Evolutionary conservation across 1,140 invertebrate species (phyloP).

Genomic region (Drosophila orena): DNA sequence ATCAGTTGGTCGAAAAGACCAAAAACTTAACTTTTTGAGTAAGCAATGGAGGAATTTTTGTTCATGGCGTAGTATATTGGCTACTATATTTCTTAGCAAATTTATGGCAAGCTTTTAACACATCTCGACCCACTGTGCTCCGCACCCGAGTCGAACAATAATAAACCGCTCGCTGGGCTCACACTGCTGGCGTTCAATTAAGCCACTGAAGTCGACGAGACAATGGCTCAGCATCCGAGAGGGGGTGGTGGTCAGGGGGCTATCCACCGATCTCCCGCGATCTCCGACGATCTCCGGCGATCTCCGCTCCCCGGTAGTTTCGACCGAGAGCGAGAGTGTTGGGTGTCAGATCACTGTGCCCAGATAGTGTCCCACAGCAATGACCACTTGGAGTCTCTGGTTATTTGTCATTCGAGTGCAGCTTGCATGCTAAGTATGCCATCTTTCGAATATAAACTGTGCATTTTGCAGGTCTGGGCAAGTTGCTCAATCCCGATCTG

Average conservation of each 20-base stretch:
- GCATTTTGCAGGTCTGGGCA: slow-evolving; percentile 88
- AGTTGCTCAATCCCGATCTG: slow-evolving; percentile 91
- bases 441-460: background rate
- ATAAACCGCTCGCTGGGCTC: slow-evolving; percentile 45
- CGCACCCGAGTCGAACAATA: slow-evolving; percentile 23
- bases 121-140: slow-evolving; percentile 23
- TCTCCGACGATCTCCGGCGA: background rate
- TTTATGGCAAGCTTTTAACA: background rate
- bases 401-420: slow-evolving; percentile 40
- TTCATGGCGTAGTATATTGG: no score
- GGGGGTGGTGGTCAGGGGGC: slow-evolving; percentile 2
- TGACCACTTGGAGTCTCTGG: slow-evolving; percentile 11
- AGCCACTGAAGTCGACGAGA: slow-evolving; percentile 53
- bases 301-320: slow-evolving; percentile 12
- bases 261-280: background rate
- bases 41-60: no score
- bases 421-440: slow-evolving; percentile 8
- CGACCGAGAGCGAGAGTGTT: slow-evolving; percentile 12
- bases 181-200: slow-evolving; percentile 62
- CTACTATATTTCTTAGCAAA: no score
- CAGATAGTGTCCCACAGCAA: slow-evolving; percentile 8
- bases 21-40: no score
- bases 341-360: slow-evolving; percentile 8
- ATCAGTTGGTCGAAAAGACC: no score
- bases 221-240: slow-evolving; percentile 48